Base-by-base conservation (phyloP, 2,888 invertebrate species). In the Xylocampa areola region DNA sequence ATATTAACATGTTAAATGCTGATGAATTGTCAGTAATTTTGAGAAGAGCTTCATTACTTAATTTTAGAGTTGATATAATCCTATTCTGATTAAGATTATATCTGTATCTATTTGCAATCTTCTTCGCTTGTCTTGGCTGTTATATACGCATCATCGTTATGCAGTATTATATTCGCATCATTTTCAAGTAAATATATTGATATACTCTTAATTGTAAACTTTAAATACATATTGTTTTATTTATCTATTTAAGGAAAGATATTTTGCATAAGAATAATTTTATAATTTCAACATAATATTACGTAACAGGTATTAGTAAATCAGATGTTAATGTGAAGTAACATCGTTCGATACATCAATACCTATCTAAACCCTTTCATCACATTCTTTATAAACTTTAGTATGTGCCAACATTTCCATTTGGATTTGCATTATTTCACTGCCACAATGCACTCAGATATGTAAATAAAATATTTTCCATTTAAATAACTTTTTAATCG, bases 381-480 rank as follows among this genome's bases (percentile, higher is more conserved):
- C 62, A 11, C 48, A 62, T 41, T 57, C 23, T 29, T 62, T 44
- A 11, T 1, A 13, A 16, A 27, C 21, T 29, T 51, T 57, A 30
- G 40, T 21, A 41, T 43, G 40, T 50, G 36, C 16, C 16, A 33
- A 45, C 29, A 49, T 64, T 67, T 59, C 35, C 44, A 32, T 45
- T 40, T 25, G 25, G 65, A 69, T 73, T 63, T 57, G 60, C 61
- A 70, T 65, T 59, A 70, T 68, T 63, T 53, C 48, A 57, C 10
- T 23, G 30, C 3, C 52, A 54, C 47, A 64, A 59, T 52, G 51
- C 30, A 41, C 13, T 61, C 57, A 52, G 37, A 67, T 77, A 71
- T 68, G 67, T 71, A 63, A 77, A 73, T 71, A 68, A 61, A 75
- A 67, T 71, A 33, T 54, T 44, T 48, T 55, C 49, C 58, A 71